These are phyloP conservation scores for Gadopsis marmoratus DNA, from an alignment of 2,797 vertebrate genomes.

Conservation along the genomic window DNA sequence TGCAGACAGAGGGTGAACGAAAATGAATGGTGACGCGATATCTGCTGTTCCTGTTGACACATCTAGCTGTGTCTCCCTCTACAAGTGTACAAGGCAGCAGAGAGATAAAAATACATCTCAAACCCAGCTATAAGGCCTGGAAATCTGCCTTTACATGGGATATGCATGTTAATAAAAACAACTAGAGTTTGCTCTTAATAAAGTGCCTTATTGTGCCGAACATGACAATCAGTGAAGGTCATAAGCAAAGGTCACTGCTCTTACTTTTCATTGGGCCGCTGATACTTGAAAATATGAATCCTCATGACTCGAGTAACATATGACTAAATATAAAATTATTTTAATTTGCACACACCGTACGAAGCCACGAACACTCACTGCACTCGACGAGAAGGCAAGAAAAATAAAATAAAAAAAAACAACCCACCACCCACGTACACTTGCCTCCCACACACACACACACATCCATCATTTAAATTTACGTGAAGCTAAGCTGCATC, in stretches of 20 bases:
- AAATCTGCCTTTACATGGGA: neutral
- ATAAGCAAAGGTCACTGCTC: constrained; percentile 11
- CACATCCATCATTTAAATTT: constrained; percentile 65
- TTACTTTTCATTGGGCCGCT: constrained; percentile 11
- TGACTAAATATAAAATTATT: constrained; percentile 40
- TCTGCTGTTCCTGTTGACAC: neutral
- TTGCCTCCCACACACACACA: constrained; percentile 54
- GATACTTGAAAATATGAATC: constrained; percentile 23
- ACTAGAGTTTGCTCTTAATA: neutral
- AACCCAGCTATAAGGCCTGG: neutral
- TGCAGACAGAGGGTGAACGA: neutral
- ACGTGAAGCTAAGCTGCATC: constrained; percentile 52
- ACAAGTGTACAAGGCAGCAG: neutral
- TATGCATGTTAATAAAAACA: neutral
- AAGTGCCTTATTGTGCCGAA: constrained; percentile 13
- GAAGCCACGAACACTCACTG: constrained; percentile 58
- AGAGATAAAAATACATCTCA: neutral
- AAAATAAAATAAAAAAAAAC: constrained; percentile 28
- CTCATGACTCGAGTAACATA: constrained; percentile 24
- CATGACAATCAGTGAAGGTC: constrained; percentile 13
- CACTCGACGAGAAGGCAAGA: constrained; percentile 62
- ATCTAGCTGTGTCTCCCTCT: neutral
- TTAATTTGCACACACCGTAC: constrained; percentile 21
- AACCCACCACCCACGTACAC: constrained; percentile 61
- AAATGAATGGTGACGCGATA: neutral